A percentile compares a stretch with the other conserved stretches of the same genome.
These are phyloP conservation scores for Dinocampus coccinellae DNA, from an alignment of 2,888 invertebrate species.

Conservation along the genomic window DNA sequence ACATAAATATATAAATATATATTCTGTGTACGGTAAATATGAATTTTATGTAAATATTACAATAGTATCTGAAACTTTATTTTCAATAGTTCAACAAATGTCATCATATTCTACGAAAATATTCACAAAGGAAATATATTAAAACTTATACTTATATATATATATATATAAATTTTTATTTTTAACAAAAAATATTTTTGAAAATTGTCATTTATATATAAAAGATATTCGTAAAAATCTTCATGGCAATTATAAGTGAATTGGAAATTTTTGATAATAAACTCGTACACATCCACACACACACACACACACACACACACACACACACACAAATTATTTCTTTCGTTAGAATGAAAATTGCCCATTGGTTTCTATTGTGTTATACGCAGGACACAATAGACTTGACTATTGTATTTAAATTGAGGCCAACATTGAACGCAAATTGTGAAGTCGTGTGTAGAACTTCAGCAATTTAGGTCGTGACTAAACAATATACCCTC, in stretches of 20 bases:
- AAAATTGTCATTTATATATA: background rate
- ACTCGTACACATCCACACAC: too few relatives aligned
- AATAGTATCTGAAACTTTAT: background rate
- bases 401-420: slow-evolving; percentile 29
- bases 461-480: slow-evolving; percentile 12
- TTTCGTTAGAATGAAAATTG: slow-evolving; percentile 27
- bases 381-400: slow-evolving; percentile 24
- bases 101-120: background rate
- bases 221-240: background rate
- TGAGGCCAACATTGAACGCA: slow-evolving; percentile 29
- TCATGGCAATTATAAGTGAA: background rate
- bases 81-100: slow-evolving; percentile 7
- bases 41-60: slow-evolving; percentile 13
- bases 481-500: background rate
- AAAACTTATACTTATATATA: background rate
- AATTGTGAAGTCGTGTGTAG: background rate
- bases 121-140: background rate
- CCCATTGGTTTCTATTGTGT: slow-evolving; percentile 26
- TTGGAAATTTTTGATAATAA: slow-evolving; percentile 3
- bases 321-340: slow-evolving; percentile 4
- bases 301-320: background rate
- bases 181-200: too few relatives aligned
- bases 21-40: background rate
- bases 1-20: background rate
- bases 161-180: background rate